phyloP scores from a whole-genome alignment of 2,888 invertebrate species.

The Drosophila recens region DNA sequence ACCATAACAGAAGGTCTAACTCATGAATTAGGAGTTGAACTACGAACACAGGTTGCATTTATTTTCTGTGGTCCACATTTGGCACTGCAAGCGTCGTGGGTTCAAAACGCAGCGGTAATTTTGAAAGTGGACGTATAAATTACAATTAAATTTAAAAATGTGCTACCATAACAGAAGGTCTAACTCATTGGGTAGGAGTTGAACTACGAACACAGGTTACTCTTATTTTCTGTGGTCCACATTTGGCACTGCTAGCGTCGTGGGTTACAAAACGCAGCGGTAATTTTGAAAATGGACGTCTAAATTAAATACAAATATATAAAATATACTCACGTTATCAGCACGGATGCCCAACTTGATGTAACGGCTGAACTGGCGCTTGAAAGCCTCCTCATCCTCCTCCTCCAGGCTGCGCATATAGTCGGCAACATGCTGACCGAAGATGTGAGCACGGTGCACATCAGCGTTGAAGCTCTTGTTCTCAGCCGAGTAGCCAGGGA shows the following conservation, averaged over 20 bases:
- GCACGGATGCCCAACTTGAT: slow-evolving; percentile 96
- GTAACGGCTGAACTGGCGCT: slow-evolving; percentile 98
- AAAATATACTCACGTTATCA: slow-evolving; percentile 90
- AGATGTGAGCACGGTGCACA: slow-evolving; percentile 98
- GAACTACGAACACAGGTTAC: slow-evolving; percentile 77
- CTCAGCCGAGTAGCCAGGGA: slow-evolving; percentile 97
- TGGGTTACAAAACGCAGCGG: slow-evolving; percentile 83
- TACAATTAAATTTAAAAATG: slow-evolving; percentile 4
- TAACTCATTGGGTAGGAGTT: slow-evolving; percentile 1
- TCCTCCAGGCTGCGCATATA: slow-evolving; percentile 97
- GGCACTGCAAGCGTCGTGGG: slow-evolving; percentile 86
- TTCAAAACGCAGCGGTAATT: slow-evolving; percentile 86
- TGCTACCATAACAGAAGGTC: slow-evolving; percentile 57
- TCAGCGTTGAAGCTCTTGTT: slow-evolving; percentile 97
- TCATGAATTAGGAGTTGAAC: slow-evolving; percentile 32
- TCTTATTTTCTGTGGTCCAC: slow-evolving; percentile 87
- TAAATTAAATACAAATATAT: too few species aligned
- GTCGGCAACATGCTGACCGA: slow-evolving; percentile 98
- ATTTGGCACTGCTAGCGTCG: slow-evolving; percentile 87
- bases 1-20: slow-evolving; percentile 60
- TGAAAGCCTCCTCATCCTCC: slow-evolving; percentile 98
- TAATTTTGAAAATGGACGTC: slow-evolving; percentile 86
- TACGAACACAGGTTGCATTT: slow-evolving; percentile 74
- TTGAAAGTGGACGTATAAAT: too few species aligned
- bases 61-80: slow-evolving; percentile 88